Base-by-base conservation (phyloP, 2,797 vertebrate genomes). In the Psittacula derbiana region DNA sequence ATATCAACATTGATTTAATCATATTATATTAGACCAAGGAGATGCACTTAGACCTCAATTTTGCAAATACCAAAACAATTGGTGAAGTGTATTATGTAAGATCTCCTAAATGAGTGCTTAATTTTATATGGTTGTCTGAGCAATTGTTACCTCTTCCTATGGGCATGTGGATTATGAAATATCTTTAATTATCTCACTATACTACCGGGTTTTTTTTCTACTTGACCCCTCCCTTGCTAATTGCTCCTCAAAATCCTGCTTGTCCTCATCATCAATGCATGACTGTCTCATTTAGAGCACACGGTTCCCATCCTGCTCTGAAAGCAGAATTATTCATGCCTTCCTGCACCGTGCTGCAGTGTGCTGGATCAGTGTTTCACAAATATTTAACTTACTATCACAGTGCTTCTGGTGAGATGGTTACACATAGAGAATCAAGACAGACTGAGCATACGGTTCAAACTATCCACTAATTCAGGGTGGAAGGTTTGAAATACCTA, bases 141-240 rank as follows among this genome's bases (percentile, higher is more conserved):
- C 66, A 86, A 84, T 80, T 72, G 49, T 58, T 91, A 58, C 46
- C 1, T 2, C 61, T 91, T 94, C 65, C 82, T 94, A 60, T 83
- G 53, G 66, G 73, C 66, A 57, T 23, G 16, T 33, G 58, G 69
- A 69, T 88, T 88, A 84, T 18, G 57, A 95, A 88, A 88, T 40
- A 30, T 50, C 70, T 90, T 93, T 84, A 86, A 91, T 91, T 95
- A 94, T 74, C 65, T 86, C 70, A 33, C 65, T 81, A n/a, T 46
- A 79, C 0, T 4, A 60, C 41, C 23, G 49, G 30, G 16, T 1
- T 0, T 47, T 90, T 82, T 86, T 91, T 8, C 73, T 76, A 31
- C 46, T 93, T 92, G 93, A 92, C 76, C 53, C 66, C 47, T 84
- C 88, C 94, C 36, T 95, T 41, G 12, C 30, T 95, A 93, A 92